Evolutionary conservation across 2,113 vertebrate species (phyloP), one percentile per base, ranked within the genome.

Genomic region (Arothron firmamentum): DNA sequence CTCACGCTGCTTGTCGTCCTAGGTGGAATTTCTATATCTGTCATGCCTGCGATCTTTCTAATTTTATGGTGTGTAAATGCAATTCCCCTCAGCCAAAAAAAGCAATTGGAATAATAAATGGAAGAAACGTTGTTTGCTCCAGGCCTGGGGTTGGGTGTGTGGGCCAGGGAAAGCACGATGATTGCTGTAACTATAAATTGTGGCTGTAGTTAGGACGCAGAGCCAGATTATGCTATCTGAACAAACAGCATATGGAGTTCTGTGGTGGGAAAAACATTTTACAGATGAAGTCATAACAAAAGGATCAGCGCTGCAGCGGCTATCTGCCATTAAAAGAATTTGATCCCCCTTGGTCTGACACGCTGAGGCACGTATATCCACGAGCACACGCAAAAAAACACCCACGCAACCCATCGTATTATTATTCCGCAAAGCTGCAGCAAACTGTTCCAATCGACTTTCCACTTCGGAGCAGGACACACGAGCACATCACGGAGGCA

Each of bases 281-380:
- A 67, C 66, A 62, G 77, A 87, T 87, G 75, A 85, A 85, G 78
- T 87, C 86, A 86, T 82, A 76, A 88, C 66, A 83, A 79, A 84
- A 67, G 77, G 60, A 66, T 55, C 67, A 56, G 48, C 17, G 74
- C 77, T 54, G 52, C 25, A 19, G 45, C 65, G 61, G 79, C 71
- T 78, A 58, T 79, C 79, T 81, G 72, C 83, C 48, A 50, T 55
- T 79, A 67, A 79, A 75, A 61, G 72, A 79, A 72, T 83, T 72
- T 83, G 83, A 90, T 82, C 68, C 62, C 62, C 34, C 19, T 53
- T 60, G 69, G 70, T 74, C 71, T 75, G 68, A 59, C 65, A 62
- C 59, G 56, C 68, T 64, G 62, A 72, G 43, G 52, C 67, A 48
- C 73, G 69, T 47, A 13, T 23, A 67, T 49, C 50, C 64, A 53